phyloP scores from a whole-genome alignment of 2,888 invertebrate species.

The Beris chalybata region DNA sequence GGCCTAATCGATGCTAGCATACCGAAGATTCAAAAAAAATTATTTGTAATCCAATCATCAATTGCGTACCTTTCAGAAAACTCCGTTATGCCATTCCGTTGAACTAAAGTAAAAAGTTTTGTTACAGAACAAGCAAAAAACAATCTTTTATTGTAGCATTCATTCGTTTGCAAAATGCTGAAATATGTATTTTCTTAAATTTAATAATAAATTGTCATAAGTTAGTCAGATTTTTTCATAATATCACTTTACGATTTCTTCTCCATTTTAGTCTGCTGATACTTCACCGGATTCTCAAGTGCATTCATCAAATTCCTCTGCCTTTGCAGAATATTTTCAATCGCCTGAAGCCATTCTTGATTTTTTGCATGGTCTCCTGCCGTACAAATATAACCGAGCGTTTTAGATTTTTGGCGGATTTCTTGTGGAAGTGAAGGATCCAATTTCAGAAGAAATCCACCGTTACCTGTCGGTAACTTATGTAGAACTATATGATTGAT shows the following conservation, averaged over 20 bases:
- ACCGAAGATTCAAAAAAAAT: too few species aligned
- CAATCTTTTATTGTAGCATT: too few species aligned
- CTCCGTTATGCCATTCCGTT: background rate
- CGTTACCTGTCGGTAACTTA: slow-evolving; percentile 69
- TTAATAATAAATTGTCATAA: too few species aligned
- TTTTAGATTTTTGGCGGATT: slow-evolving; percentile 61
- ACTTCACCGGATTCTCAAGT: slow-evolving; percentile 92
- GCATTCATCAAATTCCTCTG: slow-evolving; percentile 93
- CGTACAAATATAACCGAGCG: slow-evolving; percentile 75
- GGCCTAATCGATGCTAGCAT: too few species aligned
- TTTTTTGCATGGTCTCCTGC: slow-evolving; percentile 72
- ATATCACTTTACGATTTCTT: too few species aligned
- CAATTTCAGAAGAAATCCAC: slow-evolving; percentile 74
- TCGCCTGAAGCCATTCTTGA: slow-evolving; percentile 80
- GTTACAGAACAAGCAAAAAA: slow-evolving; percentile 1
- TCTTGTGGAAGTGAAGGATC: too few species aligned
- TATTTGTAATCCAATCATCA: background rate
- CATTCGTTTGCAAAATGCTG: too few species aligned
- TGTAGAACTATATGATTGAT: slow-evolving; percentile 91
- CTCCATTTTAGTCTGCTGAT: slow-evolving; percentile 61
- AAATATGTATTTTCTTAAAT: too few species aligned
- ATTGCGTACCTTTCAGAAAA: background rate
- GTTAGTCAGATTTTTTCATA: too few species aligned
- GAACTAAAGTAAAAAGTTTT: background rate
- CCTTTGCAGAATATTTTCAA: slow-evolving; percentile 85